Evolutionary conservation across 2,888 invertebrate species (phyloP).

Genomic region (Orthosia gracilis): DNA sequence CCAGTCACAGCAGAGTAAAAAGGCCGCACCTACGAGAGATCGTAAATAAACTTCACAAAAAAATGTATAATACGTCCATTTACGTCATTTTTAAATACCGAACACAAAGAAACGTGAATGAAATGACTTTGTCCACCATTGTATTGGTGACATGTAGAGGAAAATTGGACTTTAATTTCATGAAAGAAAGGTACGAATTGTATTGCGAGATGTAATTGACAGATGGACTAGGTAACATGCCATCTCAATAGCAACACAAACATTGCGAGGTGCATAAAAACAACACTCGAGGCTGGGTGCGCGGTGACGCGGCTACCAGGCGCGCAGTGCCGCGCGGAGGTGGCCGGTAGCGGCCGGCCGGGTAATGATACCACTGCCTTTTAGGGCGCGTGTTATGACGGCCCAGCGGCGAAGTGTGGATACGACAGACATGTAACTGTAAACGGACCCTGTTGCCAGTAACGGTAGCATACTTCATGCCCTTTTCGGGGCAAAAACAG

Average conservation of each 20-base stretch:
- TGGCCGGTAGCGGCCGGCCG: conserved; percentile 85
- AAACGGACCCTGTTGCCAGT: conserved; percentile 37
- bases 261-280: conserved; percentile 85
- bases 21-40: conserved; percentile 59
- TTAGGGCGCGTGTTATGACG: conserved; percentile 88
- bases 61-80: conserved; percentile 69
- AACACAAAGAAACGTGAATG: conserved; percentile 85
- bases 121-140: conserved; percentile 81
- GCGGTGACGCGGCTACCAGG: conserved; percentile 84
- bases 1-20: conserved; percentile 57
- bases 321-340: conserved; percentile 80
- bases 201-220: conserved; percentile 60
- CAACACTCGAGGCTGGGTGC: conserved; percentile 79
- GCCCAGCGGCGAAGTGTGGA: conserved; percentile 79
- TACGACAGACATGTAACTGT: conserved; percentile 69
- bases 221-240: conserved; percentile 74
- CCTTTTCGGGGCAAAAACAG: conserved; percentile 28
- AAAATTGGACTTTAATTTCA: conserved; percentile 58
- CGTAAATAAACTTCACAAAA: conserved; percentile 68
- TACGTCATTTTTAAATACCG: conserved; percentile 84
- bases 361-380: conserved; percentile 89
- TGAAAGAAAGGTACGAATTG: conserved; percentile 58
- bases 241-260: conserved; percentile 86
- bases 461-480: conserved; percentile 30
- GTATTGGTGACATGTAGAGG: conserved; percentile 65